Evolutionary conservation across 2,888 invertebrate species (phyloP), one percentile per base, ranked within the genome.

Genomic region (Trichacis sp.): DNA sequence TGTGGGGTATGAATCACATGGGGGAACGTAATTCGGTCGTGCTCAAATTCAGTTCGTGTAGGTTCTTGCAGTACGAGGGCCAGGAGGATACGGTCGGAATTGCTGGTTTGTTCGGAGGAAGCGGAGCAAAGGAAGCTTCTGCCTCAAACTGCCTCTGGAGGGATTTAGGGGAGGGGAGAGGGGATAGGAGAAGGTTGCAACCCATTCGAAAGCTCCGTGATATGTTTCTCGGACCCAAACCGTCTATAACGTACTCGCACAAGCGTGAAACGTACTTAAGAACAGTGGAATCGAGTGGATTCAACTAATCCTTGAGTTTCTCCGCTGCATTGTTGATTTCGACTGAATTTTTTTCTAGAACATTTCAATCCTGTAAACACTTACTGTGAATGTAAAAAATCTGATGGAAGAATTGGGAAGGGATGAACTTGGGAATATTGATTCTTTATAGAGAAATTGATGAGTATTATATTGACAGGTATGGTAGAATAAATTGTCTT

Each of bases 41-140:
- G 72, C 65, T 69, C 69, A 72, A 67, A 68, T 64, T 61, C 68
- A 63, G 71, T 67, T 72, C 67, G 69, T 61, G 70, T 66, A 71
- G 65, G 73, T 73, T 73, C 75, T 66, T 63, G 65, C 66, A 40
- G 40, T 40, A 40, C 40, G 40, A 64, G 53, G 38, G 43, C 40
- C 48, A 68, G 71, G 67, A 70, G 72, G 73, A 65, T 66, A 69
- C 71, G 71, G 68, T 59, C 72, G 69, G 68, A 72, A 70, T 73
- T 73, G 68, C 71, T 69, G 66, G 70, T 68, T 71, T 69, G 73
- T 71, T 73, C 74, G 69, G 67, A 70, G 68, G 71, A 68, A 72
- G 73, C 70, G 74, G 76, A 76, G 72, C 71, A 69, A 72, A 70
- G 74, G 76, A 73, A 73, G 77, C 77, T 77, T 75, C 74, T 72